Evolutionary conservation across 2,888 invertebrate genomes (phyloP), one percentile per base, ranked within the genome.

Genomic region (Augiades crinisus): DNA sequence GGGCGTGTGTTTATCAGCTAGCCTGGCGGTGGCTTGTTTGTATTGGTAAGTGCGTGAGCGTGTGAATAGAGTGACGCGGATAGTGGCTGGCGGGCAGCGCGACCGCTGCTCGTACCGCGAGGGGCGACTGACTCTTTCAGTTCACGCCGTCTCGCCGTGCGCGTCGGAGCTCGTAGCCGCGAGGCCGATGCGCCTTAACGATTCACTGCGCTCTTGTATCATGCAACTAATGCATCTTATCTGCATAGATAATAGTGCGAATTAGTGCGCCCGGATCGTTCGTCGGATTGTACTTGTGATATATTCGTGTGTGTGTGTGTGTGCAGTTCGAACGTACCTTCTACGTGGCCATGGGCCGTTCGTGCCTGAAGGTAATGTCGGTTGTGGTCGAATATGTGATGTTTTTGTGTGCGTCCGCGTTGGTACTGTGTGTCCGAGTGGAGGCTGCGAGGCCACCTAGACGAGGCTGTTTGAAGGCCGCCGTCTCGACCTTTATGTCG

Each of bases 391-490:
- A 71, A 74, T 78, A 75, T 67, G 67, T 68, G 70, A 61, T 70
- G 69, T 72, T 68, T 68, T 71, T 72, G 67, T 75, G 72, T 74
- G 75, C 64, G 72, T 70, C 61, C 70, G 68, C 67, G 72, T 66
- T 72, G 76, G 73, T n/a, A n/a, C n/a, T n/a, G 73, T 75, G 70
- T 71, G 67, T 62, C 66, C 67, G 67, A 68, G 66, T 68, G 75
- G 72, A 79, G 76, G 67, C 74, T 71, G 74, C 68, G 44, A 51
- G 51, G 75, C 70, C 68, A 75, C 68, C 77, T 79, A 80, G 82
- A 77, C 84, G 80, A 84, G 85, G 80, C 84, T 81, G 80, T 81
- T 76, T 83, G 89, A 88, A 89, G 89, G 89, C 89, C 88, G 86
- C 78, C 80, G 79, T 70, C 75, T 73, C 83, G 89, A 89, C 89